A percentile compares a stretch with the other conserved stretches of the same genome.
These are phyloP conservation scores for Dyspetes luteomarginatus DNA, from an alignment of 2,888 invertebrate genomes.

Conservation along the genomic window DNA sequence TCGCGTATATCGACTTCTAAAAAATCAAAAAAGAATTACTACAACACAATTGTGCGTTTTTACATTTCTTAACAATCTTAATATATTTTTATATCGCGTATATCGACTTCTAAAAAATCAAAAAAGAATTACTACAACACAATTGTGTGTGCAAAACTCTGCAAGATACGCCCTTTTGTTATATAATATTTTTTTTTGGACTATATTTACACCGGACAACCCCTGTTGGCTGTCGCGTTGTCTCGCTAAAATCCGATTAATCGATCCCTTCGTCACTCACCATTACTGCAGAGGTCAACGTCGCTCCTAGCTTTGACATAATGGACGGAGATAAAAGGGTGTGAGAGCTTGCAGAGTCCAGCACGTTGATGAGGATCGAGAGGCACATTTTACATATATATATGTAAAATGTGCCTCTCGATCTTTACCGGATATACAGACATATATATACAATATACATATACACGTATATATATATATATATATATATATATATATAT, in stretches of 20 bases:
- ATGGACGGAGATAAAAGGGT: constrained; percentile 41
- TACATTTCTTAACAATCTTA: too few relatives aligned
- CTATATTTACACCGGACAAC: constrained; percentile 20
- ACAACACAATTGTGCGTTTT: background rate
- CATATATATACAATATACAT: too few relatives aligned
- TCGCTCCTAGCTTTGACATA: constrained; percentile 57
- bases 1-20: too few relatives aligned
- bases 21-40: background rate
- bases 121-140: background rate
- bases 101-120: too few relatives aligned
- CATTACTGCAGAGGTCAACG: constrained; percentile 50
- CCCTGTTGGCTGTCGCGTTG: constrained; percentile 48
- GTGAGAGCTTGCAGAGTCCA: constrained; percentile 4
- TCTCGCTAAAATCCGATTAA: constrained; percentile 66
- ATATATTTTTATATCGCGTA: too few relatives aligned
- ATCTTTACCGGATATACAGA: too few relatives aligned
- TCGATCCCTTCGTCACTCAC: constrained; percentile 58
- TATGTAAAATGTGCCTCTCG: too few relatives aligned
- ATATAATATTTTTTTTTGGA: background rate
- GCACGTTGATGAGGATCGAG: constrained; percentile 10
- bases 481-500: too few relatives aligned
- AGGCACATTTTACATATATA: constrained; percentile 13
- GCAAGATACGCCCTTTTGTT: constrained; percentile 8
- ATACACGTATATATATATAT: too few relatives aligned
- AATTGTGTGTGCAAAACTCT: background rate